Evolutionary conservation across 2,888 invertebrate genomes (phyloP).

Genomic region (Nomada hirtipes): DNA sequence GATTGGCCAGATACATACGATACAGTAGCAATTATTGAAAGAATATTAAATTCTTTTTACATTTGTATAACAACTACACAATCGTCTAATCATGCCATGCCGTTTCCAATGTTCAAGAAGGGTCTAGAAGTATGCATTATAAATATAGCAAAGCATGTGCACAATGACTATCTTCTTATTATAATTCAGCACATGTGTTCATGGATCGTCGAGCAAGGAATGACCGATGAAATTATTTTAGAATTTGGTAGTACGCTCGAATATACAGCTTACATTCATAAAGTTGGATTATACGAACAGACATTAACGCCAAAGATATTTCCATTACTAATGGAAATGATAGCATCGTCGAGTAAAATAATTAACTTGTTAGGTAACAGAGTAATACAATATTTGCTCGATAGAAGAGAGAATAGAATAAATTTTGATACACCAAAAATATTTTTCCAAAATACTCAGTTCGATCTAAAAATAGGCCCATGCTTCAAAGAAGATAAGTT

Average conservation of each 20-base stretch:
- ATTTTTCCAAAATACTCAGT: slow-evolving; percentile 83
- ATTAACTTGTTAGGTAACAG: slow-evolving; percentile 86
- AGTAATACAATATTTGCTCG: slow-evolving; percentile 86
- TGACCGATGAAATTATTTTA: slow-evolving; percentile 84
- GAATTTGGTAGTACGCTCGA: slow-evolving; percentile 86
- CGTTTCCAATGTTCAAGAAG: slow-evolving; percentile 83
- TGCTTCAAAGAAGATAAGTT: slow-evolving; percentile 85
- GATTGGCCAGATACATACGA: slow-evolving; percentile 84
- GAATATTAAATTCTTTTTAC: slow-evolving; percentile 85
- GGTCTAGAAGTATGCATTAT: slow-evolving; percentile 86
- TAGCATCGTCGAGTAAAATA: slow-evolving; percentile 84
- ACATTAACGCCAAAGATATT: slow-evolving; percentile 85
- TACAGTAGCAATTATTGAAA: slow-evolving; percentile 83
- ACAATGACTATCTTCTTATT: slow-evolving; percentile 84
- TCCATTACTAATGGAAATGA: slow-evolving; percentile 84
- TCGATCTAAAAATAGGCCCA: slow-evolving; percentile 83
- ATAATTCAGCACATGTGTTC: slow-evolving; percentile 85
- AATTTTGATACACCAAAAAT: slow-evolving; percentile 86
- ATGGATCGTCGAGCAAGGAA: slow-evolving; percentile 84
- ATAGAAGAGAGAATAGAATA: slow-evolving; percentile 85
- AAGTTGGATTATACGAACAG: slow-evolving; percentile 82
- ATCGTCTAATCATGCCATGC: slow-evolving; percentile 67
- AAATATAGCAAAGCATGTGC: slow-evolving; percentile 85
- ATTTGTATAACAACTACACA: slow-evolving; percentile 80
- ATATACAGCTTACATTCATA: slow-evolving; percentile 85